Percentiles rank a stretch among this genome's conserved stretches.
Evolutionary conservation across 2,888 invertebrate genomes (phyloP).

Genomic region (Polymixis lichenea): DNA sequence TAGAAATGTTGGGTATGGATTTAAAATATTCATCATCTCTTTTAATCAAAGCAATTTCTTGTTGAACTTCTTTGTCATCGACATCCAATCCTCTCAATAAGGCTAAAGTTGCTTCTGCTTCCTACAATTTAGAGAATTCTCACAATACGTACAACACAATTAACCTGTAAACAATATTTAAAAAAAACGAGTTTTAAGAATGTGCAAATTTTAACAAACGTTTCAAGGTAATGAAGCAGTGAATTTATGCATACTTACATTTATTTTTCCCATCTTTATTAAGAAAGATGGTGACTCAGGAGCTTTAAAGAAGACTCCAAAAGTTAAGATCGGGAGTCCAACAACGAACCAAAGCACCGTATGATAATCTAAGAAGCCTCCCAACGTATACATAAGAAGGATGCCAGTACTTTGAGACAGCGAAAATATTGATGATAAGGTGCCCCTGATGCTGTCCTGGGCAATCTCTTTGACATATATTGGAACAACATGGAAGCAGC

Average conservation of each 20-base stretch:
- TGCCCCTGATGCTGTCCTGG: slow-evolving; percentile 76
- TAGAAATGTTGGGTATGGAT: slow-evolving; percentile 75
- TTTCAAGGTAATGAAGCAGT: no score
- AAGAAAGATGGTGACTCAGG: slow-evolving; percentile 83
- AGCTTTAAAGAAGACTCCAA: slow-evolving; percentile 71
- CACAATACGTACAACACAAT: slow-evolving; percentile 13
- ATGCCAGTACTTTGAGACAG: slow-evolving; percentile 75
- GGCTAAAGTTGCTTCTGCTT: slow-evolving; percentile 74
- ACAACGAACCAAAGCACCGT: slow-evolving; percentile 73
- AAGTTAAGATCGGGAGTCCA: slow-evolving; percentile 68
- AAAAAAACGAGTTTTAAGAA: slow-evolving; percentile 16
- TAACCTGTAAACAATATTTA: slow-evolving; percentile 26
- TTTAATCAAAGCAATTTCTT: slow-evolving; percentile 74
- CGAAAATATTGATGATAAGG: slow-evolving; percentile 70
- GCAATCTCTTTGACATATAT: slow-evolving; percentile 81
- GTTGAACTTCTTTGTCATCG: slow-evolving; percentile 73
- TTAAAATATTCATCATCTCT: slow-evolving; percentile 75
- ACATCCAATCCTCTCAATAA: slow-evolving; percentile 74
- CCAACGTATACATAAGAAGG: slow-evolving; percentile 75
- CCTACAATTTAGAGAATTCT: slow-evolving; percentile 68
- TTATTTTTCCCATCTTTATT: slow-evolving; percentile 74
- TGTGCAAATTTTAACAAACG: no score
- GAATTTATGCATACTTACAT: slow-evolving; percentile 73
- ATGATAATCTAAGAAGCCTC: slow-evolving; percentile 76
- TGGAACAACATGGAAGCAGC: slow-evolving; percentile 75